Evolutionary conservation across 2,888 invertebrate species (phyloP).

Genomic region (Rhamnusium bicolor): DNA sequence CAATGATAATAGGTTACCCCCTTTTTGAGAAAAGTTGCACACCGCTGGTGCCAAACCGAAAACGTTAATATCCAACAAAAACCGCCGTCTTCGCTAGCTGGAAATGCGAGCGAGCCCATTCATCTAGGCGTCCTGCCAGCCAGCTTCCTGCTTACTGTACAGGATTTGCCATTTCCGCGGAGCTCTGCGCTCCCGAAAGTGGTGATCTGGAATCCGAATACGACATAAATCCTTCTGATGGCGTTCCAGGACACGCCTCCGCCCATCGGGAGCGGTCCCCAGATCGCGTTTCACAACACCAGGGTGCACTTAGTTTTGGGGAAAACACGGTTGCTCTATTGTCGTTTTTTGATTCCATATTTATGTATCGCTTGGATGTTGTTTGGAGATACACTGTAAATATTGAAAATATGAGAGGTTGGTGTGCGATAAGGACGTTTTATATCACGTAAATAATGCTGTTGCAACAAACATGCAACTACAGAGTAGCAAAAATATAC

Average conservation of each 20-base stretch:
- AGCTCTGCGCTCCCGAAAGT: constrained; percentile 43
- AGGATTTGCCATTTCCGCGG: constrained; percentile 58
- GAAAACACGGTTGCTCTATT: neutral
- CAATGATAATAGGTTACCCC: no score
- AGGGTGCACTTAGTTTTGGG: neutral
- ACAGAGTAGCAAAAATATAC: no score
- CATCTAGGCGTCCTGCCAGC: constrained; percentile 44
- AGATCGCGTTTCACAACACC: neutral
- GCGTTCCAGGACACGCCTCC: constrained; percentile 44
- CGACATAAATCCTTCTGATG: constrained; percentile 57
- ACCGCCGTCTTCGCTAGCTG: neutral
- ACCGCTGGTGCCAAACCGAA: neutral
- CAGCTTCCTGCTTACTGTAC: constrained; percentile 57
- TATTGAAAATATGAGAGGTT: neutral
- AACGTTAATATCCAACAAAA: neutral
- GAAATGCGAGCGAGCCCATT: constrained; percentile 36
- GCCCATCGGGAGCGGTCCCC: constrained; percentile 6
- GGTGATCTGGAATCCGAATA: constrained; percentile 40
- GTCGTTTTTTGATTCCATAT: neutral
- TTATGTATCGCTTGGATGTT: neutral
- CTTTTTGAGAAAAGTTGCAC: neutral
- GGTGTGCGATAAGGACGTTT: no score
- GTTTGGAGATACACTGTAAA: neutral
- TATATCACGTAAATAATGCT: no score
- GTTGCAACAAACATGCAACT: no score